Evolutionary conservation across 2,797 vertebrate genomes (phyloP), one percentile per base, ranked within the genome.

Genomic region (Catamblyrhynchus diadema): DNA sequence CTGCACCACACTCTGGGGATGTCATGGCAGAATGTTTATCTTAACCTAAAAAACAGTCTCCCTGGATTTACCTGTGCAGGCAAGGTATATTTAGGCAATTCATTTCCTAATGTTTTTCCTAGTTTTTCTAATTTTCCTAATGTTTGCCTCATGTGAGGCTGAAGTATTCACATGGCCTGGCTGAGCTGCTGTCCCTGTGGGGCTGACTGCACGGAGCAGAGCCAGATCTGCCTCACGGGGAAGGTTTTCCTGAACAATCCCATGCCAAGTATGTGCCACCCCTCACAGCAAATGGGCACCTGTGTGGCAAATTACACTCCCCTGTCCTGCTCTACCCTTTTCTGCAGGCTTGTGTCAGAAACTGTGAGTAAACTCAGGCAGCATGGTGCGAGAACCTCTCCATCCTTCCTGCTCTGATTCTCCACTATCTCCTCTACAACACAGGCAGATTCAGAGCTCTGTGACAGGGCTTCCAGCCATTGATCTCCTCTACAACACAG

Each of bases 191-290:
- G 30, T 19, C 47, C 4, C 9, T 7, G 0, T 2, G 15, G 8
- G 18, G 14, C 33, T 65, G 54, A n/a, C 62, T 33, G 18, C 56
- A 44, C 12, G 2, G 23, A 37, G 61, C 42, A 61, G 42, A 56
- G 27, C 9, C 62, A 61, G n/a, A 64, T 16, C 9, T 64, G 23
- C 22, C 73, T 44, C 25, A 22, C 18, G 27, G 70, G n/a, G 22
- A 23, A 30, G 25, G 14, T 17, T 59, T 8, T 42, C 11, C 39
- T 22, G n/a, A 54, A 37, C 0, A 8, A 14, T 6, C 6, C 18
- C 16, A 4, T 0, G 3, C 25, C 37, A 41, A 17, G 17, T 6
- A 19, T 8, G 8, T 3, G 7, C 33, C 35, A 41, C 33, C n/a
- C 14, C 30, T 56, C 2, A 0, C 44, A 42, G 50, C 24, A 70